Percentiles rank a stretch among this genome's conserved stretches.
phyloP scores from a whole-genome alignment of 2,113 vertebrate species.

The Cisticola juncidis region DNA sequence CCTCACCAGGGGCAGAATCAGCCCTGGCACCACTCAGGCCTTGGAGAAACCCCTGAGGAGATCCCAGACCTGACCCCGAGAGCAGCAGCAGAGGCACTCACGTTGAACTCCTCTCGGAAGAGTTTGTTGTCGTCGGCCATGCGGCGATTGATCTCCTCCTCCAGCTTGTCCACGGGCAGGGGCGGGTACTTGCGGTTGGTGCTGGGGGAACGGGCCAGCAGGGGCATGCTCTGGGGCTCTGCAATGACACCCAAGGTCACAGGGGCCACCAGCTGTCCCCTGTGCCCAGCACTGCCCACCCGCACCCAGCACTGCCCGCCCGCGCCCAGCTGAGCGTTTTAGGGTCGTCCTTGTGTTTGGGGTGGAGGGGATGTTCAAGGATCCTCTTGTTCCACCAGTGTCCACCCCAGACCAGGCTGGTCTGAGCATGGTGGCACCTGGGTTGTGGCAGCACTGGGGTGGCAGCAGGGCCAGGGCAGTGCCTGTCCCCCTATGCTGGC shows the following conservation, averaged over 20 bases:
- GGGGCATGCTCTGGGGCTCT: conserved; percentile 96
- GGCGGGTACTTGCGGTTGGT: conserved; percentile 98
- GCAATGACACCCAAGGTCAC: not conserved
- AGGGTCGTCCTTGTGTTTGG: rapidly evolving
- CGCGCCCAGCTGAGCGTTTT: not conserved
- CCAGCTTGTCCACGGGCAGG: conserved; percentile 92
- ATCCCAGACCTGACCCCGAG: rapidly evolving
- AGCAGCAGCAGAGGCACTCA: conserved; percentile 67
- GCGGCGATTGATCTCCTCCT: conserved; percentile 97
- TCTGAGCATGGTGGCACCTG: not conserved
- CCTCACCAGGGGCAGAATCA: not conserved
- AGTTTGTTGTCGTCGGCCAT: conserved; percentile 99
- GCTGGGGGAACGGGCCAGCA: conserved; percentile 95
- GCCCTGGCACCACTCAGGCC: not conserved
- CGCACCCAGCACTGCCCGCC: too few relatives aligned
- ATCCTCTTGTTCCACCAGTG: too few relatives aligned
- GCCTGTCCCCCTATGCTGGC: not conserved
- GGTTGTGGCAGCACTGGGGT: not conserved
- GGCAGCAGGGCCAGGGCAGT: not conserved
- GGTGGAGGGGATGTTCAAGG: not conserved
- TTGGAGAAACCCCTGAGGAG: not conserved
- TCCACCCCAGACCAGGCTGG: not conserved
- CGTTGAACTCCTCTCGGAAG: conserved; percentile 97
- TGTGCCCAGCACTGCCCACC: rapidly evolving
- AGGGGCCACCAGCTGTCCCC: not conserved